These are phyloP conservation scores for Regulus satrapa DNA, from an alignment of 2,113 vertebrate genomes.

Conservation along the genomic window DNA sequence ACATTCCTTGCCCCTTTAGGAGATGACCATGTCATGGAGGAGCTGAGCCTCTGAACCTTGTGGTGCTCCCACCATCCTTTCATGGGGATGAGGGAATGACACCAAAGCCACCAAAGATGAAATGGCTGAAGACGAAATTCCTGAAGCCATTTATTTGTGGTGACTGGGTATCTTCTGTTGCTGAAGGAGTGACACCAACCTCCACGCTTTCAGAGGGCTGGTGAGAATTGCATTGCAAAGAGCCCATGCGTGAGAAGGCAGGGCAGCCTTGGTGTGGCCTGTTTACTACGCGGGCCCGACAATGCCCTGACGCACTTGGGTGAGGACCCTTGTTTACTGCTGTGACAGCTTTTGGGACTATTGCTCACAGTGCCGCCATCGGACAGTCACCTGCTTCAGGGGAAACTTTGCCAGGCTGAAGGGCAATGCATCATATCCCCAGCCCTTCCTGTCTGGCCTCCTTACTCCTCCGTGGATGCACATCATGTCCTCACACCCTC, in stretches of 20 bases:
- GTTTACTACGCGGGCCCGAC: rapidly evolving
- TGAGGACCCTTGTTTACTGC: not conserved
- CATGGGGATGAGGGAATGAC: not conserved
- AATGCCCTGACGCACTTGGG: not conserved
- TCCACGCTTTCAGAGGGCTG: rapidly evolving
- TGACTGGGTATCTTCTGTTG: not conserved
- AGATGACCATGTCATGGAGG: rapidly evolving
- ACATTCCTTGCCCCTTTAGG: not conserved
- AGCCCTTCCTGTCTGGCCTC: not conserved
- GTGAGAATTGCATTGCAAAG: not conserved
- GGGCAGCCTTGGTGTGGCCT: not conserved
- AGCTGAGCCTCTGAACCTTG: rapidly evolving
- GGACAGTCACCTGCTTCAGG: not conserved
- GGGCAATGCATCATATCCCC: not conserved
- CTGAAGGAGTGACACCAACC: not conserved
- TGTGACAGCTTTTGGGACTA: not conserved
- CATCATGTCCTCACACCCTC: not conserved
- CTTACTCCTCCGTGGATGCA: not conserved
- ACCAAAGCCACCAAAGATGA: not conserved
- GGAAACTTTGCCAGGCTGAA: not conserved
- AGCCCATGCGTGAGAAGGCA: not conserved
- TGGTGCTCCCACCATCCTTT: rapidly evolving
- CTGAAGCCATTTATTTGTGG: not conserved
- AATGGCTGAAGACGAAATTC: not conserved
- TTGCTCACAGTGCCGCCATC: not conserved